Evolutionary conservation across 2,113 vertebrate genomes (phyloP).

Genomic region (Tetrax tetrax): DNA sequence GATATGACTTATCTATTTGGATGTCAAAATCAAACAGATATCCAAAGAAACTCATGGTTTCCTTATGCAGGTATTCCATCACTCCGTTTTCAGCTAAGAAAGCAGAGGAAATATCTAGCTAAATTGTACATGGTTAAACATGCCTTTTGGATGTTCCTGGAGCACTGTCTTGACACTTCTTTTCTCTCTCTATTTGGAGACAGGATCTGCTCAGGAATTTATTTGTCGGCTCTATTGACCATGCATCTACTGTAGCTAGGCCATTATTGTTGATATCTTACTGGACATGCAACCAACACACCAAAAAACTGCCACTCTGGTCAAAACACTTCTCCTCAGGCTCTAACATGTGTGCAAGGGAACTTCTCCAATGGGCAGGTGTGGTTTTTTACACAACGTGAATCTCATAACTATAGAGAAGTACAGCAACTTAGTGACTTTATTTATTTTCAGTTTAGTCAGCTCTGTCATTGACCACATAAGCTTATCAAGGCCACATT

Average conservation of each 20-base stretch:
- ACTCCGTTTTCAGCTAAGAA: background rate
- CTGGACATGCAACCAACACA: background rate
- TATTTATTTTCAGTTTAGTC: background rate
- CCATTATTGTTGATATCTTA: background rate
- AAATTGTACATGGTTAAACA: background rate
- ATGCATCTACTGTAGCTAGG: background rate
- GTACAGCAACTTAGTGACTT: background rate
- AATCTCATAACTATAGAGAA: background rate
- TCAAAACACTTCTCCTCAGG: background rate
- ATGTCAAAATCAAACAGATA: background rate
- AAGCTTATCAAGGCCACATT: background rate
- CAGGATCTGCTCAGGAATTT: background rate
- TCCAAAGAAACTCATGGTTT: background rate
- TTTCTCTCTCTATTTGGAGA: background rate
- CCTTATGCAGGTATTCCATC: background rate
- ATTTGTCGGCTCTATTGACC: background rate
- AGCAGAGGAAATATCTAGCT: background rate
- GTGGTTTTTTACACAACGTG: background rate
- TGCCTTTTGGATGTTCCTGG: background rate
- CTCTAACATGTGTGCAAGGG: fast-evolving
- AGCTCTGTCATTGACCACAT: background rate
- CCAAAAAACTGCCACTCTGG: background rate
- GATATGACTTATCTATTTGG: background rate
- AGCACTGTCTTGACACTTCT: background rate
- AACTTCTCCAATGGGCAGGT: background rate